A percentile compares a stretch with the other conserved stretches of the same genome.
These are phyloP conservation scores for Perdix hodgsoniae DNA, from an alignment of 2,797 vertebrate species.

Conservation along the genomic window DNA sequence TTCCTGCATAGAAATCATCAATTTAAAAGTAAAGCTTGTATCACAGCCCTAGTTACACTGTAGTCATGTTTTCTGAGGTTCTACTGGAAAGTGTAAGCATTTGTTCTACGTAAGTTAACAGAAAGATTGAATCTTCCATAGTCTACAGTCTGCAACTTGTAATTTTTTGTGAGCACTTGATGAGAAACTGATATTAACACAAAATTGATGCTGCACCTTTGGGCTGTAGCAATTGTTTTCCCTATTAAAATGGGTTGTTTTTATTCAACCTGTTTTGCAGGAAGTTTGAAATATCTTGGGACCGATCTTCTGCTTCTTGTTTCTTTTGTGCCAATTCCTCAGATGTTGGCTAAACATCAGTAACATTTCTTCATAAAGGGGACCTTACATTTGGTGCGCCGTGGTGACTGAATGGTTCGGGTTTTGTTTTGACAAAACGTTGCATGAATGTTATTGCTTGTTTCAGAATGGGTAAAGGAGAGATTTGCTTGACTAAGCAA, in stretches of 20 bases:
- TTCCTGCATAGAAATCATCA: not conserved
- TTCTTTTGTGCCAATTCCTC: not conserved
- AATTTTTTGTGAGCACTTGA: not conserved
- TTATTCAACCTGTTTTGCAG: not conserved
- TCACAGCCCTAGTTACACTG: not conserved
- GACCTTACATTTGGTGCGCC: not conserved
- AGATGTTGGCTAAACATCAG: not conserved
- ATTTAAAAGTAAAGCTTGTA: not conserved
- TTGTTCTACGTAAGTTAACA: conserved; percentile 16
- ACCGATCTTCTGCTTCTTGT: not conserved
- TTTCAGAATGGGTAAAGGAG: not conserved
- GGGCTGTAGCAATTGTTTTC: not conserved
- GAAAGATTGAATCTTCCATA: not conserved
- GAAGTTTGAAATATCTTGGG: not conserved
- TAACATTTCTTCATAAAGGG: not conserved
- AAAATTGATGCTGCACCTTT: not conserved
- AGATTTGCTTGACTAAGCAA: not conserved
- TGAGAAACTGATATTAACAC: conserved; percentile 3
- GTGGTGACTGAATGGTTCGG: not conserved
- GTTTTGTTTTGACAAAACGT: not conserved
- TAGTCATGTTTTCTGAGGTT: not conserved
- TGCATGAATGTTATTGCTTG: not conserved
- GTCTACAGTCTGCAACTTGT: not conserved
- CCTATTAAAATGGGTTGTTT: not conserved
- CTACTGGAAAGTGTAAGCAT: not conserved